Evolutionary conservation across 2,113 vertebrate species (phyloP).

Genomic region (Eublepharis macularius): DNA sequence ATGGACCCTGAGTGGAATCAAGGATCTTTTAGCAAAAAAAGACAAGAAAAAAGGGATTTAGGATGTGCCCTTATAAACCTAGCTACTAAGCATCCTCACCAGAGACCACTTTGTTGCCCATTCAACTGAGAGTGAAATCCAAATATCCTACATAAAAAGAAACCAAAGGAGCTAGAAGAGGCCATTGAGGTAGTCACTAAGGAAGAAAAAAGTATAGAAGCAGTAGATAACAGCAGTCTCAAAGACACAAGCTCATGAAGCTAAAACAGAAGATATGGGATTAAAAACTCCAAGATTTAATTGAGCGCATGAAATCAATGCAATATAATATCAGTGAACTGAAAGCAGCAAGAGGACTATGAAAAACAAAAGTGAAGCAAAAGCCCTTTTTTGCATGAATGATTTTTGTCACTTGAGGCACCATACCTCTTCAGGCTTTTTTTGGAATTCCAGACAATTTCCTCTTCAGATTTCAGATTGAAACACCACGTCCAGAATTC

Average conservation of each 20-base stretch:
- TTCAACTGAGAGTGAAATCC: background rate
- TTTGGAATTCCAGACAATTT: too few species aligned
- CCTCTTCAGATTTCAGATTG: too few species aligned
- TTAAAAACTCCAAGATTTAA: background rate
- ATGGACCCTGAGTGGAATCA: background rate
- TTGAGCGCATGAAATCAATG: background rate
- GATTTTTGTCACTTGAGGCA: too few species aligned
- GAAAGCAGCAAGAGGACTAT: background rate
- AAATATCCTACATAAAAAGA: background rate
- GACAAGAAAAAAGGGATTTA: conserved; percentile 6
- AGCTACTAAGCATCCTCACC: background rate
- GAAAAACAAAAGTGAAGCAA: too few species aligned
- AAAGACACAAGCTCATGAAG: too few species aligned
- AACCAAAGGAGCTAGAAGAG: background rate
- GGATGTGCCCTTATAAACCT: rapidly evolving
- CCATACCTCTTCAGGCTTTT: too few species aligned
- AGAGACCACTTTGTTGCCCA: background rate
- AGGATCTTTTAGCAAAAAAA: background rate
- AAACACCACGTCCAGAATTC: too few species aligned
- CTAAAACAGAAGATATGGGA: background rate
- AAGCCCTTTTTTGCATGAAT: too few species aligned
- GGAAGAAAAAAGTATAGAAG: background rate
- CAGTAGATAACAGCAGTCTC: background rate
- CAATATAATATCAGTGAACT: background rate
- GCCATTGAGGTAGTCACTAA: background rate